Evolutionary conservation across 1,140 invertebrate species (phyloP).

Genomic region (Trialeurodes vaporariorum): DNA sequence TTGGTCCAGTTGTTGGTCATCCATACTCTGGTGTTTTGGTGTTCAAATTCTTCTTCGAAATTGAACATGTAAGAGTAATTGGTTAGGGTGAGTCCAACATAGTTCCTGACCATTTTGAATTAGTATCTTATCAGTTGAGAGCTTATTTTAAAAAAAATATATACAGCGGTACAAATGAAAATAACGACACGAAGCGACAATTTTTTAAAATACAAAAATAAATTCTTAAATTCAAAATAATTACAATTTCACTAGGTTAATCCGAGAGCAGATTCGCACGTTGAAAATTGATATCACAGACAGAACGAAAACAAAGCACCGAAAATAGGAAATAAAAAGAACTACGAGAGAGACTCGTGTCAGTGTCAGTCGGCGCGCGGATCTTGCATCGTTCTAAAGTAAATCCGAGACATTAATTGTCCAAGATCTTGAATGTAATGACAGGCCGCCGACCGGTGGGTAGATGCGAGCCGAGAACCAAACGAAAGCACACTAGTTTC

Average conservation of each 20-base stretch:
- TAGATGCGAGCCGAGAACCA: not conserved
- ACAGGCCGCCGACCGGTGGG: not conserved
- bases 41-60: constrained; percentile 87
- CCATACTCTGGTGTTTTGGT: constrained; percentile 76
- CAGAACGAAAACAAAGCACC: not conserved
- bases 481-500: not conserved
- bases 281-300: not conserved
- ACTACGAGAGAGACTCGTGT: not conserved
- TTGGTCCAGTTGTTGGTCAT: constrained; percentile 92
- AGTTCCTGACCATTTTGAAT: not conserved
- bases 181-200: not conserved
- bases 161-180: not conserved
- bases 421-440: not conserved
- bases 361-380: not conserved
- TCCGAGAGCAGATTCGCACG: not conserved
- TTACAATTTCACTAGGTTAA: not conserved
- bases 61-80: constrained; percentile 92
- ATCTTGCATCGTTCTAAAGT: not conserved
- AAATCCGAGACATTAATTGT: not conserved
- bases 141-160: not conserved
- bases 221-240: not conserved
- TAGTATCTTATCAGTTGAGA: not conserved
- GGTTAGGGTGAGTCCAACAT: constrained; percentile 25
- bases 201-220: constrained; percentile 1
- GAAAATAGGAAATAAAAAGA: too few relatives aligned